These are phyloP conservation scores for Stichopus chloronotus DNA, from an alignment of 35 echinoderm and acorn worm genomes.

Conservation along the genomic window DNA sequence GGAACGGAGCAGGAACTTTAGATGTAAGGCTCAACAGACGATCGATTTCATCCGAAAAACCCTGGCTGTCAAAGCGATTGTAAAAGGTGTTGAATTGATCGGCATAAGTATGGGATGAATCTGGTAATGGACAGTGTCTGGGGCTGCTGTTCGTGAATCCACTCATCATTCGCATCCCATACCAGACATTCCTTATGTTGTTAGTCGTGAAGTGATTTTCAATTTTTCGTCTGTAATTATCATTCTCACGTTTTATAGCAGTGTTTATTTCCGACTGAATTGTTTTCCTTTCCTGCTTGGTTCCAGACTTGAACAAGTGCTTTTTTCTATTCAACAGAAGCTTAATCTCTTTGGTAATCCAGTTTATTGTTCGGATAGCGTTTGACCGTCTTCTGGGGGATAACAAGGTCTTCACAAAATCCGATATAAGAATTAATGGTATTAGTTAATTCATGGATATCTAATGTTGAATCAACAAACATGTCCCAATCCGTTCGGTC, in stretches of 20 bases:
- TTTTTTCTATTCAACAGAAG: neutral
- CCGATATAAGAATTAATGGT: neutral
- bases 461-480: neutral
- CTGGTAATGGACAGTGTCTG: neutral
- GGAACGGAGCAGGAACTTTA: no score
- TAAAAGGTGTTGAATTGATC: neutral
- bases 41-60: no score
- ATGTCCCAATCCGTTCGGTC: slow-evolving; percentile 27
- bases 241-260: neutral
- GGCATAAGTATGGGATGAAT: neutral
- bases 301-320: neutral
- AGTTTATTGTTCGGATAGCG: neutral
- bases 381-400: neutral
- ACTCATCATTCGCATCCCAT: slow-evolving; percentile 10
- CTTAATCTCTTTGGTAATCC: slow-evolving; percentile 13
- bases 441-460: neutral
- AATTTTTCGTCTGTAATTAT: neutral
- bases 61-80: no score
- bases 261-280: neutral
- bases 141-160: neutral
- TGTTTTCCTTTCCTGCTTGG: neutral
- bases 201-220: neutral
- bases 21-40: neutral
- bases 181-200: slow-evolving; percentile 17
- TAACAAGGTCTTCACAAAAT: neutral